Evolutionary conservation across 2,797 vertebrate species (phyloP).

Genomic region (Melanitta fusca): DNA sequence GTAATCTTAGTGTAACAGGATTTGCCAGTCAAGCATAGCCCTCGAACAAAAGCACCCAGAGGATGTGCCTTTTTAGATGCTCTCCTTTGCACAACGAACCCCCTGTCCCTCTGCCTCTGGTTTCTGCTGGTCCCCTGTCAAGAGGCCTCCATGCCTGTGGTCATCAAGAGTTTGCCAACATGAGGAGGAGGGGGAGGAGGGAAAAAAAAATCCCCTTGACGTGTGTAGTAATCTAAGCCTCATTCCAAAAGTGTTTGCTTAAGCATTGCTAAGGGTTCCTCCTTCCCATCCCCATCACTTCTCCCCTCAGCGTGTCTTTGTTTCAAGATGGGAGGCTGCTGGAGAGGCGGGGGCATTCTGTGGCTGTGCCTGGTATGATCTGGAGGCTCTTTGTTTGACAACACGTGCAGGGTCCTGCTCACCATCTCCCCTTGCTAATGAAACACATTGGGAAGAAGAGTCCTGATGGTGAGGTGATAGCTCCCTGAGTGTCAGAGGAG

Average conservation of each 20-base stretch:
- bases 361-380: constrained; percentile 38
- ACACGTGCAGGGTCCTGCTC: constrained; percentile 21
- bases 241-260: constrained; percentile 75
- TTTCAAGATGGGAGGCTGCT: constrained; percentile 57
- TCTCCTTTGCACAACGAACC: constrained; percentile 4
- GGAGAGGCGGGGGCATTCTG: neutral
- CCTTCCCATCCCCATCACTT: constrained; percentile 38
- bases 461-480: constrained; percentile 71
- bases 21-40: constrained; percentile 72
- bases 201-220: neutral
- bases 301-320: constrained; percentile 36
- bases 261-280: constrained; percentile 41
- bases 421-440: constrained; percentile 45
- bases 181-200: neutral
- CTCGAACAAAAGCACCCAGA: constrained; percentile 63
- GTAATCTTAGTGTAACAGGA: constrained; percentile 76
- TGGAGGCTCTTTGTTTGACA: constrained; percentile 66
- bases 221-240: constrained; percentile 51
- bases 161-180: constrained; percentile 71
- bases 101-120: constrained; percentile 38
- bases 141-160: constrained; percentile 62
- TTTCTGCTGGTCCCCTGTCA: constrained; percentile 62
- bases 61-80: constrained; percentile 61
- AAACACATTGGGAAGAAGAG: constrained; percentile 51
- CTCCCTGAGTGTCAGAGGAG: constrained; percentile 63